Percentiles rank a stretch among this genome's conserved stretches.
phyloP scores from a whole-genome alignment of 2,113 vertebrate genomes.

The Alligator mississippiensis region DNA sequence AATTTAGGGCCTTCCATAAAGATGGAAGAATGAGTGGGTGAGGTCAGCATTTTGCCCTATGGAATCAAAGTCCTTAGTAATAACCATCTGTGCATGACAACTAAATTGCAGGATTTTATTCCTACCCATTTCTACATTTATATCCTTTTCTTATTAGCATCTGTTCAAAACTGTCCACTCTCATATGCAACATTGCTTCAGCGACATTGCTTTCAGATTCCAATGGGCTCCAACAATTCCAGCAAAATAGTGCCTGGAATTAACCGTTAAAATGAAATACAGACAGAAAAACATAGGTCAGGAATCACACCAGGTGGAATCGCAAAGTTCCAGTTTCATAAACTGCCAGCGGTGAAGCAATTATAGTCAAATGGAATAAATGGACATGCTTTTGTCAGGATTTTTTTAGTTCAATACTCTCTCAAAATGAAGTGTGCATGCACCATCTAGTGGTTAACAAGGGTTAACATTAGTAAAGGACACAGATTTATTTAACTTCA shows the following conservation, averaged over 20 bases:
- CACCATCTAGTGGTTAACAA: constrained; percentile 18
- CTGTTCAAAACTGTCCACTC: not conserved
- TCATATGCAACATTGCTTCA: not conserved
- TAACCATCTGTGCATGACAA: not conserved
- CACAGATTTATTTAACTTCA: not conserved
- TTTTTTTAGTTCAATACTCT: rapidly evolving
- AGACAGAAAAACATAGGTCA: not conserved
- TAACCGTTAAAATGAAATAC: not conserved
- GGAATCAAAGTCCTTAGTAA: not conserved
- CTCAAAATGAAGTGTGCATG: not conserved
- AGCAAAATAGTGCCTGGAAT: not conserved
- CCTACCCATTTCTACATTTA: not conserved
- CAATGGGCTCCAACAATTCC: rapidly evolving
- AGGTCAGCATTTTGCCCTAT: not conserved
- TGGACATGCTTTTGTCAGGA: rapidly evolving
- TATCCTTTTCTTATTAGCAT: not conserved
- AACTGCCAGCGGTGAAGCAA: constrained; percentile 16
- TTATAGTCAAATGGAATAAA: not conserved
- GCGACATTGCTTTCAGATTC: not conserved
- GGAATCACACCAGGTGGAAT: not conserved
- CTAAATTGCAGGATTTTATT: constrained; percentile 24
- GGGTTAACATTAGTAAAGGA: not conserved
- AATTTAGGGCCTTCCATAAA: not conserved
- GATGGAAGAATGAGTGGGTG: not conserved
- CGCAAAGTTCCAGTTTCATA: not conserved